Conservation (phyloP, 1,140 invertebrate species). For the Drosophila chauvacae region DNA sequence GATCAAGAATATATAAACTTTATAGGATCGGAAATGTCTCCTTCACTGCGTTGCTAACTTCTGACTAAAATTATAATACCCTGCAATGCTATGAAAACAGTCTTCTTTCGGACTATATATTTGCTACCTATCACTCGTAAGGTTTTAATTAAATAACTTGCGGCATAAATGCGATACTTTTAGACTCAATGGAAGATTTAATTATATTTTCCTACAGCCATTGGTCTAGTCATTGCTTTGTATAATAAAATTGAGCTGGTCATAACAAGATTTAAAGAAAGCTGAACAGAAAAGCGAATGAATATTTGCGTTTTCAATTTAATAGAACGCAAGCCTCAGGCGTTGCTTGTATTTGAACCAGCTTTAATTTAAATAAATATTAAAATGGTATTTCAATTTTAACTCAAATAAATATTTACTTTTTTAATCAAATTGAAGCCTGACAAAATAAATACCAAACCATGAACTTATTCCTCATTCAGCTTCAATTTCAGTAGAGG, state of each 20-base stretch:
- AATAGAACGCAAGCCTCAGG: neutral
- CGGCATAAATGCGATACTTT: neutral
- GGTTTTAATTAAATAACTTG: neutral
- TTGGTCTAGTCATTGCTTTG: neutral
- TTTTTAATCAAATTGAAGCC: slow-evolving; percentile 1
- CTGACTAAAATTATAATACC: too few species aligned
- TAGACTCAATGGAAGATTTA: neutral
- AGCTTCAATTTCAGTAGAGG: neutral
- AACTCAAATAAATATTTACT: neutral
- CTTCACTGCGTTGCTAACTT: too few species aligned
- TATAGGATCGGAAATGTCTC: too few species aligned
- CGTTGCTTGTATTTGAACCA: neutral
- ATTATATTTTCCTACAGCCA: neutral
- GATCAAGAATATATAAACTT: too few species aligned
- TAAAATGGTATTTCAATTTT: neutral
- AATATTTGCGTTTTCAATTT: slow-evolving; percentile 2
- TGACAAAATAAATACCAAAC: neutral
- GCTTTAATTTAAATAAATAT: slow-evolving; percentile 1
- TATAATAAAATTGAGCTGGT: slow-evolving; percentile 1
- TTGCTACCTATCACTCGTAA: neutral
- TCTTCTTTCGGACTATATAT: too few species aligned
- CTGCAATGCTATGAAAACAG: neutral
- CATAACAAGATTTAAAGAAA: neutral
- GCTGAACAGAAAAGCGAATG: neutral
- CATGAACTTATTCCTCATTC: neutral